Evolutionary conservation across 2,113 vertebrate species (phyloP).

Genomic region (Nicator chloris): DNA sequence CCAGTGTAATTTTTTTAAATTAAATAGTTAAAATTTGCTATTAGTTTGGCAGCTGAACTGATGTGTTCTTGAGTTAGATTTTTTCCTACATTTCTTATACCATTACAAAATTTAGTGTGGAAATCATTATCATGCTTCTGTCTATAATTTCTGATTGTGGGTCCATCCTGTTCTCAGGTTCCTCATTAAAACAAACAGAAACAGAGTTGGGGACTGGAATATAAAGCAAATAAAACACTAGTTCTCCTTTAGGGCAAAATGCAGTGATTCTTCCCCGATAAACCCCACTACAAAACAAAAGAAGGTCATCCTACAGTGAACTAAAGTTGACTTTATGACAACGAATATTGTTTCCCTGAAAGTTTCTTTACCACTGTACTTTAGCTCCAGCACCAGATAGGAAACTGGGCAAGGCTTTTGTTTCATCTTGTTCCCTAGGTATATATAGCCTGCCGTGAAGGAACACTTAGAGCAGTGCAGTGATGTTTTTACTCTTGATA

Average conservation of each 20-base stretch:
- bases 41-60: background rate
- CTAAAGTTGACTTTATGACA: slow-evolving; percentile 10
- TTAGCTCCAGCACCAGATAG: slow-evolving; percentile 9
- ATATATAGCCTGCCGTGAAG: slow-evolving; percentile 60
- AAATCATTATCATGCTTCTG: slow-evolving; percentile 53
- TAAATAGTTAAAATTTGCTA: background rate
- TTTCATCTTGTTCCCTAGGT: slow-evolving; percentile 60
- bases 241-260: slow-evolving; percentile 14
- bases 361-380: background rate
- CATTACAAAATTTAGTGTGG: slow-evolving; percentile 43
- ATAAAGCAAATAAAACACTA: background rate
- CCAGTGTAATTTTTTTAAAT: background rate
- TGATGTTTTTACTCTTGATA: slow-evolving; percentile 61
- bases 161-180: slow-evolving; percentile 40
- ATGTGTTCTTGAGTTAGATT: background rate
- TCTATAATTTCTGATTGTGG: slow-evolving; percentile 39
- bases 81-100: slow-evolving; percentile 34
- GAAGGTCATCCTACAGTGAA: background rate
- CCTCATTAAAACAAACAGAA: slow-evolving; percentile 37
- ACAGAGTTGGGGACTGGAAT: background rate
- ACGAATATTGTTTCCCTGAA: background rate
- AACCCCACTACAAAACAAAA: slow-evolving; percentile 39
- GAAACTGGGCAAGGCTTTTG: slow-evolving; percentile 39
- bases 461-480: slow-evolving; percentile 33
- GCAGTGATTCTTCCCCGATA: slow-evolving; percentile 2